Conservation (phyloP, 1,140 invertebrate genomes). For the Gonioctena quinquepunctata region DNA sequence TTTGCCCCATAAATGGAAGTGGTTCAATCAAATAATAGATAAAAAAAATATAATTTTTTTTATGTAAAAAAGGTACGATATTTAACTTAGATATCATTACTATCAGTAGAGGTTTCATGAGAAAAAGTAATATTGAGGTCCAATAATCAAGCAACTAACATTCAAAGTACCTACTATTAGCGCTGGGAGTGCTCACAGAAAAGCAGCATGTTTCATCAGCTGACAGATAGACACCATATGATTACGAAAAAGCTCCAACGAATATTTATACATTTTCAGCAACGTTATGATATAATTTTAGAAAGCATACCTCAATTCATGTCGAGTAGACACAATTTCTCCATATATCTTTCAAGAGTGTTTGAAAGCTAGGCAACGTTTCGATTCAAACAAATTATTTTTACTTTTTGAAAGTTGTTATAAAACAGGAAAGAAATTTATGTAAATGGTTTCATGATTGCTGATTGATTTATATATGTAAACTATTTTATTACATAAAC, state of each 20-base stretch:
- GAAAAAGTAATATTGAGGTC: no score
- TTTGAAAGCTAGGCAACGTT: constrained; percentile 16
- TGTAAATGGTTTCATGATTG: constrained; percentile 14
- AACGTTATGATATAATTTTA: constrained; percentile 12
- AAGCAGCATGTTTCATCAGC: constrained; percentile 5
- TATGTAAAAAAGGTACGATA: no score
- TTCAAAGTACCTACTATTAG: background rate
- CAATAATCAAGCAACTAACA: background rate
- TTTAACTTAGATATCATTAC: no score
- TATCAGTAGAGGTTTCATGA: no score
- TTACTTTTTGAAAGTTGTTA: constrained; percentile 19
- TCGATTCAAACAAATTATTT: constrained; percentile 24
- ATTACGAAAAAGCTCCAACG: background rate
- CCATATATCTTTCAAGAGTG: constrained; percentile 20
- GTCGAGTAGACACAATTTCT: constrained; percentile 10
- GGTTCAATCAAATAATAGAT: no score
- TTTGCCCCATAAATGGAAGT: no score
- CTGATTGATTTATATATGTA: constrained; percentile 23
- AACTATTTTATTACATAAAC: constrained; percentile 21
- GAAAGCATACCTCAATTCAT: background rate
- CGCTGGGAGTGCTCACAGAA: background rate
- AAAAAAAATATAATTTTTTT: no score
- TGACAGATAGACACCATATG: constrained; percentile 11
- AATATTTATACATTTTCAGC: constrained; percentile 11
- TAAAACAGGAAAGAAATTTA: constrained; percentile 24